phyloP scores from a whole-genome alignment of 1,140 invertebrate species.

The Latrodectus geometricus region DNA sequence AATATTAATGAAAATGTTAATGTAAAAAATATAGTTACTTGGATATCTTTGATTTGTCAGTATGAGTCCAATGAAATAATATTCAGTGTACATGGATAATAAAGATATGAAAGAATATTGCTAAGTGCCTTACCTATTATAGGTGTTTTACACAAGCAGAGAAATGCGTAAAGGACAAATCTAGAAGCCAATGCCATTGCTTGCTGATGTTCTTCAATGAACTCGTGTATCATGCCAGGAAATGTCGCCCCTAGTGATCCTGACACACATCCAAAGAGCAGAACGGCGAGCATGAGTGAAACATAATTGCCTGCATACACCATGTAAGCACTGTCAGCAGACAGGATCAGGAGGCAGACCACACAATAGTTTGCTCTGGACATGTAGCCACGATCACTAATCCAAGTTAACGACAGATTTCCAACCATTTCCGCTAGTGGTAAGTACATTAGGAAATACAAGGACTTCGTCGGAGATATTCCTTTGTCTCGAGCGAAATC shows the following conservation, averaged over 20 bases:
- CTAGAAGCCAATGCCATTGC: slow-evolving; percentile 5
- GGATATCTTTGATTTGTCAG: no score
- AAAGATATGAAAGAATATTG: no score
- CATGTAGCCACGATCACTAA: not conserved
- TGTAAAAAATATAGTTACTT: no score
- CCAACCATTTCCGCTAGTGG: not conserved
- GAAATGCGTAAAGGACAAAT: not conserved
- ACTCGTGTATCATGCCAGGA: not conserved
- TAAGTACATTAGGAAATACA: not conserved
- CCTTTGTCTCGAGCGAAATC: slow-evolving; percentile 7
- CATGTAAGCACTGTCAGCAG: not conserved
- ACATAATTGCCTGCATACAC: not conserved
- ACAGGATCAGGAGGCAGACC: not conserved
- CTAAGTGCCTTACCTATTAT: slow-evolving; percentile 1
- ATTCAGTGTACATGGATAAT: no score
- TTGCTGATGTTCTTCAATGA: not conserved
- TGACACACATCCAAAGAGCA: not conserved
- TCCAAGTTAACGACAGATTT: not conserved
- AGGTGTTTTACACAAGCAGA: not conserved
- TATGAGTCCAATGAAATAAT: no score
- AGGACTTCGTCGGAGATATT: not conserved
- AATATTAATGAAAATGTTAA: no score
- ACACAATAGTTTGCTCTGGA: not conserved
- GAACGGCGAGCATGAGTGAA: not conserved
- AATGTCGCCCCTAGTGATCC: not conserved